These are phyloP conservation scores for Holothuria scabra DNA, from an alignment of 53 echinoderm and acorn worm genomes.

Conservation along the genomic window DNA sequence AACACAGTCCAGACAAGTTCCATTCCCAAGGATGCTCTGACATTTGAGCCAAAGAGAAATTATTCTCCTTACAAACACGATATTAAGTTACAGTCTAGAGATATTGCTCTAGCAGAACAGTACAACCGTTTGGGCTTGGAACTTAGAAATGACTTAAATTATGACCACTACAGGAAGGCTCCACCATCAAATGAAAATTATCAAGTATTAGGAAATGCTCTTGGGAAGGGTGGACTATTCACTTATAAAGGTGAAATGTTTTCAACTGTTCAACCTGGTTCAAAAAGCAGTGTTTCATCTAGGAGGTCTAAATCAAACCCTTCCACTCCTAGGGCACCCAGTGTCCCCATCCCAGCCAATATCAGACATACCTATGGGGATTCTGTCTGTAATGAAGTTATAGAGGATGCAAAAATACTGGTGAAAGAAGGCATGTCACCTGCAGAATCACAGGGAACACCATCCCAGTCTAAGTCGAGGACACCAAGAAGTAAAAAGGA, in stretches of 20 bases:
- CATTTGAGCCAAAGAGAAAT: slow-evolving; percentile 64
- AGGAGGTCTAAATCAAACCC: not conserved
- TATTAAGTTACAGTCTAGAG: slow-evolving; percentile 77
- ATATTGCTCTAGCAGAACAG: slow-evolving; percentile 77
- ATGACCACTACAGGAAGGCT: slow-evolving; percentile 63
- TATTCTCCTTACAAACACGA: slow-evolving; percentile 78
- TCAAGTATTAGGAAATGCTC: slow-evolving; percentile 67
- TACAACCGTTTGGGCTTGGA: slow-evolving; percentile 78
- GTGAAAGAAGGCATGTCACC: not conserved
- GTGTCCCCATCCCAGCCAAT: slow-evolving; percentile 75
- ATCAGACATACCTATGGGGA: slow-evolving; percentile 79
- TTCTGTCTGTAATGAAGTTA: slow-evolving; percentile 64
- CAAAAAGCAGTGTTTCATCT: not conserved
- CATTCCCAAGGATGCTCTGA: slow-evolving; percentile 4
- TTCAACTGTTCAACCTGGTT: slow-evolving; percentile 36
- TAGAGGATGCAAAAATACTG: slow-evolving; percentile 38
- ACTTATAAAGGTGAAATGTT: slow-evolving; percentile 61
- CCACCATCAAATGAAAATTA: slow-evolving; percentile 58
- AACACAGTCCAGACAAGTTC: slow-evolving; percentile 27
- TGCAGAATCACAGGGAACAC: slow-evolving; percentile 3
- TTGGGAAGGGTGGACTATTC: slow-evolving; percentile 76
- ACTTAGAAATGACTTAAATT: slow-evolving; percentile 62
- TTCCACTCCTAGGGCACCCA: slow-evolving; percentile 27
- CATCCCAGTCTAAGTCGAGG: slow-evolving; percentile 2
- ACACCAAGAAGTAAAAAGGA: not conserved